phyloP scores from a whole-genome alignment of 2,113 vertebrate genomes.

The Crotalus helleri region DNA sequence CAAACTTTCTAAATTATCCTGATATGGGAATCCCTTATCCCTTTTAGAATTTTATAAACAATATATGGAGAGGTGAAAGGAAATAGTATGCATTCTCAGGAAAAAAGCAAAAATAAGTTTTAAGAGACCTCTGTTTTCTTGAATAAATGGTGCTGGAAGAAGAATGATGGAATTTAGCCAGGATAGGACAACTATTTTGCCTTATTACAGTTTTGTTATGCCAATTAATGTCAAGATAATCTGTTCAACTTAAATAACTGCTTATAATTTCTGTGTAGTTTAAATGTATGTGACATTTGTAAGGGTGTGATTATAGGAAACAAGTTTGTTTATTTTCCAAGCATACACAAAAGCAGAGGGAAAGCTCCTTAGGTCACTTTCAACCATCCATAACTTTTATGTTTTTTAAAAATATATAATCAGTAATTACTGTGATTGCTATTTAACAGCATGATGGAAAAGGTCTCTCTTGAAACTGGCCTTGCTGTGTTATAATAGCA shows the following conservation, averaged over 20 bases:
- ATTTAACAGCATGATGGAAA: conserved; percentile 29
- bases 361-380: conserved; percentile 12
- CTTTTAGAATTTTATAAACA: background rate
- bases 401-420: background rate
- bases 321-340: conserved; percentile 11
- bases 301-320: background rate
- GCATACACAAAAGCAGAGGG: background rate
- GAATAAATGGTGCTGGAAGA: background rate
- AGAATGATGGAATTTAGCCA: background rate
- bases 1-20: background rate
- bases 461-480: conserved; percentile 36
- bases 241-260: conserved; percentile 1
- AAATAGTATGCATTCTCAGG: background rate
- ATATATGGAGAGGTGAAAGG: background rate
- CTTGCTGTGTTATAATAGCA: conserved; percentile 22
- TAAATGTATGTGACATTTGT: background rate
- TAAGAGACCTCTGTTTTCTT: background rate
- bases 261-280: background rate
- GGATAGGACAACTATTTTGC: background rate
- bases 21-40: background rate
- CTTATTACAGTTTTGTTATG: background rate
- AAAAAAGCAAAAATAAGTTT: background rate
- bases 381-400: background rate
- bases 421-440: conserved; percentile 13
- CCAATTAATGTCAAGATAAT: background rate